These are phyloP conservation scores for Spicauda simplicius DNA, from an alignment of 2,888 invertebrate genomes.

Conservation along the genomic window DNA sequence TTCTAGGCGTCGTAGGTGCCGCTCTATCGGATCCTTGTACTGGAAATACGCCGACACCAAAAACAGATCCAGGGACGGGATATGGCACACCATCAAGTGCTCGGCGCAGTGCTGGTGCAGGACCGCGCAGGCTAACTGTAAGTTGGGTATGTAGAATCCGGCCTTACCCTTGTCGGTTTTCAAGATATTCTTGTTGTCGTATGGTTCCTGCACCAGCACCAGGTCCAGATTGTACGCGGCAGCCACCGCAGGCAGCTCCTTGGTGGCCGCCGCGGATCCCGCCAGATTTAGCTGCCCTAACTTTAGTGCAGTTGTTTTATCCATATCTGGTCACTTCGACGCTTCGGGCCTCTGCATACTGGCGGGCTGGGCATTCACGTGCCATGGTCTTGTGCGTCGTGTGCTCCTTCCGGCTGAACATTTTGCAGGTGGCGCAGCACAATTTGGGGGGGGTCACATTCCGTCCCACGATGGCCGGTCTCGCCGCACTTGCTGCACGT, in stretches of 20 bases:
- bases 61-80: conserved; percentile 39
- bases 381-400: not conserved
- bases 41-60: conserved; percentile 44
- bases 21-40: conserved; percentile 39
- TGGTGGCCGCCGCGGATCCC: not conserved
- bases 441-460: too few species aligned
- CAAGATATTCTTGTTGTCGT: not conserved
- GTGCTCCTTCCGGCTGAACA: not conserved
- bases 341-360: conserved; percentile 2
- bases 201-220: not conserved
- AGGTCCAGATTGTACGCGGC: not conserved
- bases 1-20: conserved; percentile 12
- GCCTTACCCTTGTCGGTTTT: not conserved
- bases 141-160: not conserved
- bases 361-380: too few species aligned
- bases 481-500: not conserved
- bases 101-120: conserved; percentile 40
- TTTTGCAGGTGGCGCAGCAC: conserved; percentile 39
- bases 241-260: not conserved
- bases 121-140: conserved; percentile 16
- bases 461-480: not conserved
- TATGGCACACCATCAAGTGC: conserved; percentile 19
- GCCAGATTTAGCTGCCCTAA: not conserved
- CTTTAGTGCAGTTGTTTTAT: not conserved
- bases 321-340: conserved; percentile 16